Conservation (phyloP, 2,888 invertebrate species). For the Coleophora flavipennella region DNA sequence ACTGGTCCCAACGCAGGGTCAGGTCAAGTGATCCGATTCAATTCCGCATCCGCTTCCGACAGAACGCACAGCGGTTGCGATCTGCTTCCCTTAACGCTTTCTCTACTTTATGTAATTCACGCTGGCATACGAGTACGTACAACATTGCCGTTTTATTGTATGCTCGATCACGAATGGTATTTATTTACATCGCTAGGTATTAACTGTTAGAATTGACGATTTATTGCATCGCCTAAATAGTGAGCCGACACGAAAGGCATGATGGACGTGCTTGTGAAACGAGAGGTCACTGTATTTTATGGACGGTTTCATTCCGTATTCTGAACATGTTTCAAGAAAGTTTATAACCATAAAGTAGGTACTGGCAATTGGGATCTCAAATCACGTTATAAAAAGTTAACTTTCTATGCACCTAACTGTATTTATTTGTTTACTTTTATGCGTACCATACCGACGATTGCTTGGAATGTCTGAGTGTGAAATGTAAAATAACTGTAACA, state of each 20-base stretch:
- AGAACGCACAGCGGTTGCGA: conserved; percentile 15
- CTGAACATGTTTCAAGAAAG: conserved; percentile 22
- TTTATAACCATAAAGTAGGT: conserved; percentile 54
- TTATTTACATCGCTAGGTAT: neutral
- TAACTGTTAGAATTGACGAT: conserved; percentile 9
- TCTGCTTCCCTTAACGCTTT: conserved; percentile 40
- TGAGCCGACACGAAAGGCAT: neutral
- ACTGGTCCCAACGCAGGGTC: conserved; percentile 54
- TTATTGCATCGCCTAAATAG: conserved; percentile 12
- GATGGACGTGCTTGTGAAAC: too few species aligned
- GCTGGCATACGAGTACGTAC: conserved; percentile 12
- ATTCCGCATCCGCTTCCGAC: conserved; percentile 66
- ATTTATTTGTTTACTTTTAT: conserved; percentile 10
- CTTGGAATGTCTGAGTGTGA: neutral
- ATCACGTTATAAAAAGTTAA: conserved; percentile 55
- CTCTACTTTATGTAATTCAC: conserved; percentile 45
- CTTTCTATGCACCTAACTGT: conserved; percentile 45
- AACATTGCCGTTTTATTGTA: conserved; percentile 14
- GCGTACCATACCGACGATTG: neutral
- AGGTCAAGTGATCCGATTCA: conserved; percentile 34
- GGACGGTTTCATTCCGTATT: neutral
- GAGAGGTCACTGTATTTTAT: neutral
- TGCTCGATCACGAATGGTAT: conserved; percentile 24
- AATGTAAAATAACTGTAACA: too few species aligned
- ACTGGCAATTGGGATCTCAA: conserved; percentile 31